Evolutionary conservation across 2,888 invertebrate genomes (phyloP).

Genomic region (Xiphydria camelus): DNA sequence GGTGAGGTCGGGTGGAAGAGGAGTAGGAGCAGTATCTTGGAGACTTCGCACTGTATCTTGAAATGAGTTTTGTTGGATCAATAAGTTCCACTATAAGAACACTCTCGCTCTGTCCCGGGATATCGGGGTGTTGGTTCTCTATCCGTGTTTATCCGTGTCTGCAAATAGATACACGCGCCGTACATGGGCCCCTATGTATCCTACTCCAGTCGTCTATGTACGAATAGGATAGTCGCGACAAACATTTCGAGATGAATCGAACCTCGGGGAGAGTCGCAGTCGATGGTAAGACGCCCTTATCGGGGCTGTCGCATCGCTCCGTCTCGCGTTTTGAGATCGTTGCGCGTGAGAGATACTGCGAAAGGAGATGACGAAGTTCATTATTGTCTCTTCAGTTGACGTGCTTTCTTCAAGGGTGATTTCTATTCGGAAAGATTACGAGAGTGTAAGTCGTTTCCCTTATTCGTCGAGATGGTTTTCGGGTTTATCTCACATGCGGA

Average conservation of each 20-base stretch:
- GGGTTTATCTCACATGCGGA: too few relatives aligned
- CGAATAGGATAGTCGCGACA: slow-evolving; percentile 49
- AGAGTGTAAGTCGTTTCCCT: too few relatives aligned
- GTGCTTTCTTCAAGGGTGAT: too few relatives aligned
- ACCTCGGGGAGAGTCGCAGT: too few relatives aligned
- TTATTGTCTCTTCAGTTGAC: too few relatives aligned
- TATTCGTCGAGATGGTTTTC: too few relatives aligned
- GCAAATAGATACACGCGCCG: slow-evolving; percentile 56
- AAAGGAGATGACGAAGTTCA: too few relatives aligned
- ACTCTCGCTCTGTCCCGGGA: slow-evolving; percentile 52
- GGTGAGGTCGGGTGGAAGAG: slow-evolving; percentile 36
- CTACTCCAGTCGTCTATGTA: slow-evolving; percentile 36
- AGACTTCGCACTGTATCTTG: slow-evolving; percentile 60
- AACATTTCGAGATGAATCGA: slow-evolving; percentile 54
- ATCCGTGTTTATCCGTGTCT: slow-evolving; percentile 56
- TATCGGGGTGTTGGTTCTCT: slow-evolving; percentile 47
- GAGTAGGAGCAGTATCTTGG: slow-evolving; percentile 56
- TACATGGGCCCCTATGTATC: slow-evolving; percentile 38
- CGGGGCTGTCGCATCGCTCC: too few relatives aligned
- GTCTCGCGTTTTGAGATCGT: too few relatives aligned
- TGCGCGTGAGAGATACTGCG: too few relatives aligned
- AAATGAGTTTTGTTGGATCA: slow-evolving; percentile 60
- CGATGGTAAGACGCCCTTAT: too few relatives aligned
- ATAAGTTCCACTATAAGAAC: slow-evolving; percentile 60
- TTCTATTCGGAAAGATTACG: too few relatives aligned